Evolutionary conservation across 2,888 invertebrate species (phyloP).

Genomic region (Meghimatium bilineatum): DNA sequence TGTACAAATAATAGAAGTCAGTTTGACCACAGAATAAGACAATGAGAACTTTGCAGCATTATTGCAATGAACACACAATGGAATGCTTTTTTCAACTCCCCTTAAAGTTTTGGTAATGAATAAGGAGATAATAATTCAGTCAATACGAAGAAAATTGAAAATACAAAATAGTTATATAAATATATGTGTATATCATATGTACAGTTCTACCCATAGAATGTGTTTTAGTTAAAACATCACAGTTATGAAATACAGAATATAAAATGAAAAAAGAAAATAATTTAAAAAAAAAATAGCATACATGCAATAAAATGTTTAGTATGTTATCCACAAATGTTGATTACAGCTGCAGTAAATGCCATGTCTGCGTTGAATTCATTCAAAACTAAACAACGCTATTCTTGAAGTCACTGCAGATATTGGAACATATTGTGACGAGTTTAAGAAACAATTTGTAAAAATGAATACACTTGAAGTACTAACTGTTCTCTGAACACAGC

Average conservation of each 20-base stretch:
- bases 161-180: slow-evolving; percentile 48
- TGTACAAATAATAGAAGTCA: neutral
- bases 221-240: slow-evolving; percentile 59
- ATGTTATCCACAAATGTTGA: slow-evolving; percentile 53
- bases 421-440: slow-evolving; percentile 7
- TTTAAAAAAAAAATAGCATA: slow-evolving; percentile 52
- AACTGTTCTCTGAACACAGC: neutral
- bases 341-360: slow-evolving; percentile 35
- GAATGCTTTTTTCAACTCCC: slow-evolving; percentile 46
- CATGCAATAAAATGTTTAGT: slow-evolving; percentile 60
- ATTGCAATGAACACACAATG: slow-evolving; percentile 41
- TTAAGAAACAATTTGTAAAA: neutral
- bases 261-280: slow-evolving; percentile 50
- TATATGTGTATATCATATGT: slow-evolving; percentile 47
- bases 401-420: slow-evolving; percentile 27
- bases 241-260: slow-evolving; percentile 59
- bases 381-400: neutral
- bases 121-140: slow-evolving; percentile 33
- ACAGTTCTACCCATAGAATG: slow-evolving; percentile 53
- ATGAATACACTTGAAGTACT: neutral
- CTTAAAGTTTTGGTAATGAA: slow-evolving; percentile 40
- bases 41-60: slow-evolving; percentile 26
- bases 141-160: slow-evolving; percentile 40
- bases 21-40: neutral
- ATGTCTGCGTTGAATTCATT: slow-evolving; percentile 9